Conservation (phyloP, 2,113 vertebrate genomes). For the Anarrhichthys ocellatus region DNA sequence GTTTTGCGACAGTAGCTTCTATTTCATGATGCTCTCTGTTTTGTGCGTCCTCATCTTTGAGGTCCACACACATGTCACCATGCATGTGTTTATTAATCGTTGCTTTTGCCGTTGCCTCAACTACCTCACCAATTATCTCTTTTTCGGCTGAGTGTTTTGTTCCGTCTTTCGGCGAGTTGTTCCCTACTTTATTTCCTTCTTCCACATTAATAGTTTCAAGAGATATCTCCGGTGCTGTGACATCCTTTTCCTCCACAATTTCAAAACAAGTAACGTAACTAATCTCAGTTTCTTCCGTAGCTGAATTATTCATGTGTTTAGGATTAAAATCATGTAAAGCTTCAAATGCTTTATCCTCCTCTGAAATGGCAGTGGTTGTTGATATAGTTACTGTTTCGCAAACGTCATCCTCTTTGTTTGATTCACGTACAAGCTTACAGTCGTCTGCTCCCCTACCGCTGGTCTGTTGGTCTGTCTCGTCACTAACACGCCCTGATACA, state of each 20-base stretch:
- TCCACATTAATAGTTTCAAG: conserved; percentile 2
- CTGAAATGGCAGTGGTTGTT: background rate
- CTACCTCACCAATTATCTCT: background rate
- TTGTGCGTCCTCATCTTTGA: conserved; percentile 4
- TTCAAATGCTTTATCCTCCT: conserved; percentile 1
- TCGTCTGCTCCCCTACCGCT: background rate
- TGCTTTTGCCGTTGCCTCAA: background rate
- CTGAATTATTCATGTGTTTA: background rate
- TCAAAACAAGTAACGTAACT: background rate
- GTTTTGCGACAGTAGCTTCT: background rate
- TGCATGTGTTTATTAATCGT: background rate
- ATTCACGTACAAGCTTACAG: background rate
- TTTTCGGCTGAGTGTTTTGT: background rate
- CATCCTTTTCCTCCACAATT: background rate
- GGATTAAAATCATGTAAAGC: background rate
- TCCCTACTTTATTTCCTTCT: background rate
- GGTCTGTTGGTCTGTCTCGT: conserved; percentile 2
- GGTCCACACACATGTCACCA: background rate
- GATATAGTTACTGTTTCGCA: background rate
- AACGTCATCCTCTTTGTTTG: background rate
- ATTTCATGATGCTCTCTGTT: background rate
- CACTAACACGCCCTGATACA: background rate
- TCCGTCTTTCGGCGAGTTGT: background rate
- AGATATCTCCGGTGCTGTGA: conserved; percentile 3
- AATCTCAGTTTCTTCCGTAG: background rate